Evolutionary conservation across 2,888 invertebrate genomes (phyloP), one percentile per base, ranked within the genome.

Genomic region (Drosophila picticornis): DNA sequence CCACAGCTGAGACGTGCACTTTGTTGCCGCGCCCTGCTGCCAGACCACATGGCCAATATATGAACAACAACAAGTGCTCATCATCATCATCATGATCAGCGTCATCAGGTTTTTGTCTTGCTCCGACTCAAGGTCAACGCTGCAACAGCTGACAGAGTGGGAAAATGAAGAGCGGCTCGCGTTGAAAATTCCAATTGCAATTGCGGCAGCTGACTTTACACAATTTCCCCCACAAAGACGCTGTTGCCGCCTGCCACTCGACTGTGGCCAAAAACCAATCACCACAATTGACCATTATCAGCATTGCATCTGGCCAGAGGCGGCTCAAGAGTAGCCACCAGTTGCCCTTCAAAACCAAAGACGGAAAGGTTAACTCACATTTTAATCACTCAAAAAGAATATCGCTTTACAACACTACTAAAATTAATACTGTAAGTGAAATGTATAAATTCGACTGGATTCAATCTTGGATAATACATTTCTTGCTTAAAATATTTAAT

Each of bases 1-100:
- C 7, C 53, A 27, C 46, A 46, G 34, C 48, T 48, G 57, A 27
- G 52, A 34, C 60, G 56, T 60, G 73, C 34, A 22, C 34, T 50
- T 60, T 40, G 19, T 52, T 13, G 43, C 38, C 27, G 7, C 46
- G 46, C 46, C 25, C 46, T 16, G 4, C 16, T 25, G 46, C 16
- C 46, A 4, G 16, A 22, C 11, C 29, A 34, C 38, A 48, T 38
- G 32, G 11, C 19, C 43, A 43, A 43, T 22, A 43, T 43, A 43
- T 43, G 40, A 22, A 22, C 13, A 22, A 13, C 7, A 43, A 3
- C 11, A 43, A 40, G n/a, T n/a, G n/a, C n/a, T n/a, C 34, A 53
- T 62, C 16, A 25, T n/a, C 13, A 16, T 56, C 16, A 32, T 56
- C 9, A 27, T 51, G 19, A 10, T 55, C 25, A 43, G 19, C 22